phyloP scores from a whole-genome alignment of 1,140 invertebrate genomes.

The Drosophila tsacasi region DNA sequence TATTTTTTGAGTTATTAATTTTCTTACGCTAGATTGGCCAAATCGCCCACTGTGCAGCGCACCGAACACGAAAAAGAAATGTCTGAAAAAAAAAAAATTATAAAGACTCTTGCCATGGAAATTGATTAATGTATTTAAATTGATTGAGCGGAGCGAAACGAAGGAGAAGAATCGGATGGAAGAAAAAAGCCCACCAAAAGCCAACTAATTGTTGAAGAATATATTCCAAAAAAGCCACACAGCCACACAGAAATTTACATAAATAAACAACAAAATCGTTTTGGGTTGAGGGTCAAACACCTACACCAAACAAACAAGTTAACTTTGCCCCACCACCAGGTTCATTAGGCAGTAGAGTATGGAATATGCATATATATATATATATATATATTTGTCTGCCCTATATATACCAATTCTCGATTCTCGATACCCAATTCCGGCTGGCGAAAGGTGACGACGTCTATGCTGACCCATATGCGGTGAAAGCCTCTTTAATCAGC shows the following conservation, averaged over 20 bases:
- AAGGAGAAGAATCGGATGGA: constrained; percentile 29
- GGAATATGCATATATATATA: background rate
- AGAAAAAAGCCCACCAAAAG: constrained; percentile 34
- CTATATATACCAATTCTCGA: constrained; percentile 15
- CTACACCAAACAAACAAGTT: constrained; percentile 55
- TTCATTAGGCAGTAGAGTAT: constrained; percentile 59
- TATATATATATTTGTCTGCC: constrained; percentile 19
- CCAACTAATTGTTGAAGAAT: constrained; percentile 70
- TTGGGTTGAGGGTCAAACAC: constrained; percentile 70
- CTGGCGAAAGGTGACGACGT: constrained; percentile 69
- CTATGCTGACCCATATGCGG: constrained; percentile 69
- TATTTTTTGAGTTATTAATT: no score
- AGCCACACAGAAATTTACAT: constrained; percentile 65
- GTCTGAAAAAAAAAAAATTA: constrained; percentile 33
- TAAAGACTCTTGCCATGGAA: constrained; percentile 48
- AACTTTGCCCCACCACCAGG: constrained; percentile 53
- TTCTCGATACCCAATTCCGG: constrained; percentile 19
- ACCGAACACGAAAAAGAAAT: constrained; percentile 40
- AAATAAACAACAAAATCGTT: constrained; percentile 44
- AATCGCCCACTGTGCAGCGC: no score
- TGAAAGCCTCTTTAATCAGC: constrained; percentile 76
- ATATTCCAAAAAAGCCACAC: constrained; percentile 27
- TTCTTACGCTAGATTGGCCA: no score
- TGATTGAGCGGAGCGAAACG: constrained; percentile 62
- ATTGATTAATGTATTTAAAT: constrained; percentile 81